Base-by-base conservation (phyloP, 2,113 vertebrate genomes). In the Columbina picui region DNA sequence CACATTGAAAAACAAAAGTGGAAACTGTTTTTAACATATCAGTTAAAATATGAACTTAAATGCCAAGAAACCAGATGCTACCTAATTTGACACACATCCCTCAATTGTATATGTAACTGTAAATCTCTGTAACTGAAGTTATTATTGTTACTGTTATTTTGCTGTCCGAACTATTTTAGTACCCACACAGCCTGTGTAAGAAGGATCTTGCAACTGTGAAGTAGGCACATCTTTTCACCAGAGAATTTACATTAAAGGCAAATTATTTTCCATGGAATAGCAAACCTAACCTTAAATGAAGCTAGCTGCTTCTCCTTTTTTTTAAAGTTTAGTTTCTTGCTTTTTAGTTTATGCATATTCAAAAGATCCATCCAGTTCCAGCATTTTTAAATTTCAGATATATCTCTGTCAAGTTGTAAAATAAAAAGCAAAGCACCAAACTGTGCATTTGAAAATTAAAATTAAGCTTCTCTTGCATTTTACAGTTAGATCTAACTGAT, bases 401-500 rank as follows among this genome's bases (percentile, higher is more conserved):
- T 49, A 32, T 38, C 61, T 90, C 75, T 95, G 64, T 36, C 75
- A 92, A 75, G 52, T 30, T 77, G 27, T 87, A 81, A 85, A 90
- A 74, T 55, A 67, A 96, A 95, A 86, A 86, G 32, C 59, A 74
- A 94, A 89, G 76, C 76, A 73, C 13, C 30, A 88, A 96, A 81
- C 73, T 82, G 43, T 88, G 88, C 73, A 86, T 89, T 70, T 81
- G 26, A 86, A 95, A 95, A 96, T 93, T 80, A 90, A 94, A 94
- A 93, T 70, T 39, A 94, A 69, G 43, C 32, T 84, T 96, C 92
- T 84, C 41, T 75, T 93, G 71, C 53, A 91, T 93, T 96, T 96
- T 96, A 90, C 85, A 89, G 88, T 74, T 95, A 94, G 83, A 84
- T 93, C 64, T 92, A 84, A 92, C 79, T 90, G 90, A 95, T 95